Base-by-base conservation (phyloP, 1,140 invertebrate genomes). In the Leptinotarsa lineolata region DNA sequence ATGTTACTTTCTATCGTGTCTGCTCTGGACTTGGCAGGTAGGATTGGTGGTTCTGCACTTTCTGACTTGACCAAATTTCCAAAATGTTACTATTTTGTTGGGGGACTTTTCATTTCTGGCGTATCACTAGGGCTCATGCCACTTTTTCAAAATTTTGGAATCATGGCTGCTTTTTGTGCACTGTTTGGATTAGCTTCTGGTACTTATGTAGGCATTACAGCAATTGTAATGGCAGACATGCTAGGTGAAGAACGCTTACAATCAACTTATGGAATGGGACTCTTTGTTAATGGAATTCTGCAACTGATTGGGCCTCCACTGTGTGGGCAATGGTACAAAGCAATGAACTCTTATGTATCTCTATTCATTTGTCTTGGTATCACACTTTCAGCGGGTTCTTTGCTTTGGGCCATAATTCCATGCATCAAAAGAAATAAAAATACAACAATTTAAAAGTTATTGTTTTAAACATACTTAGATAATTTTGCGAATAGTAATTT, bases 141-240 rank as follows among this genome's bases (percentile, higher is more conserved):
- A 0, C 85, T 92, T 18, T 88, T 90, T 2, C 83, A 80, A 0
- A 86, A 85, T 48, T 91, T 90, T 82, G 77, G 81, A 3, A 85
- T 86, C 16, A 85, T 94, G 2, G 88, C 91, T 46, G 85, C 88
- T 13, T 92, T 90, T 78, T 95, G 93, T 83, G 89, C 90, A 1
- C 80, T 93, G 1, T 95, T 95, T 81, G 94, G 94, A 1, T 83
- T 95, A 4, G 90, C 92, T 11, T 94, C 93, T 0, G 93, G 94
- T n/a, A 89, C 91, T n/a, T 95, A 94, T 81, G 92, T 94, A 0
- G 94, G 94, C 16, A 90, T 95, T 1, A 94, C 93, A 1, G 93
- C 93, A 2, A 90, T 95, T 30, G 92, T 94, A 0, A 93, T 95
- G 92, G 92, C 93, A 0, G 93, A 95, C 82, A 91, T 94, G 89